A percentile compares a stretch with the other conserved stretches of the same genome.
Conservation (phyloP, 2,113 vertebrate species). For the Rhinoderma darwinii region DNA sequence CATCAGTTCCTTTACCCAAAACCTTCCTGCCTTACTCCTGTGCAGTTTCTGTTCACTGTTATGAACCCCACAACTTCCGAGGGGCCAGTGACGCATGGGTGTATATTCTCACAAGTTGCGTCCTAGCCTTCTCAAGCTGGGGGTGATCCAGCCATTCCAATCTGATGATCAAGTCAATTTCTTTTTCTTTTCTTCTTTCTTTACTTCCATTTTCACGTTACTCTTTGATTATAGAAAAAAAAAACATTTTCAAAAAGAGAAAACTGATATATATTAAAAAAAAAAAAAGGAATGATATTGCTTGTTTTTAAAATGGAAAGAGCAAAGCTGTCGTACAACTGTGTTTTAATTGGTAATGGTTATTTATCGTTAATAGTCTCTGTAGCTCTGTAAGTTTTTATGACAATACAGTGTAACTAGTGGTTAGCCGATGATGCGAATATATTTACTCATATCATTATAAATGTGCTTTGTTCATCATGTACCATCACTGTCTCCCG, state of each 20-base stretch:
- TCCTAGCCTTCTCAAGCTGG: conserved; percentile 78
- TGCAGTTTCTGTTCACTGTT: conserved; percentile 75
- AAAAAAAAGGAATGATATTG: conserved; percentile 87
- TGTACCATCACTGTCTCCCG: conserved; percentile 93
- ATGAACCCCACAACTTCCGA: conserved; percentile 79
- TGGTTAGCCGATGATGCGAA: conserved; percentile 91
- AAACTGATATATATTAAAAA: conserved; percentile 61
- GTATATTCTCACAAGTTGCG: background rate
- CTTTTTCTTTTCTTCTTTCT: conserved; percentile 82
- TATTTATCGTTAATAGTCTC: conserved; percentile 90
- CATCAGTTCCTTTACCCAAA: conserved; percentile 68
- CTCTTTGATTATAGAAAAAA: conserved; percentile 72
- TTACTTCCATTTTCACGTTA: conserved; percentile 90
- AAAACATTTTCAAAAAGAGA: conserved; percentile 60
- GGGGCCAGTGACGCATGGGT: conserved; percentile 9
- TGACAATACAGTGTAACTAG: conserved; percentile 92
- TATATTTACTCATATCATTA: conserved; percentile 95
- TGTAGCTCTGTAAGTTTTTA: conserved; percentile 90
- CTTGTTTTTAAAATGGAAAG: conserved; percentile 88
- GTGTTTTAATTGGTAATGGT: conserved; percentile 90
- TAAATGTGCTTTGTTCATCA: conserved; percentile 94
- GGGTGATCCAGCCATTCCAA: conserved; percentile 74
- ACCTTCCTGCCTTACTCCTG: conserved; percentile 66
- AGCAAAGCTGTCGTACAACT: conserved; percentile 90
- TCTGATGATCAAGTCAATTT: conserved; percentile 76